A percentile compares a stretch with the other conserved stretches of the same genome.
phyloP scores from a whole-genome alignment of 2,113 vertebrate species.

The Prochilodus magdalenae region DNA sequence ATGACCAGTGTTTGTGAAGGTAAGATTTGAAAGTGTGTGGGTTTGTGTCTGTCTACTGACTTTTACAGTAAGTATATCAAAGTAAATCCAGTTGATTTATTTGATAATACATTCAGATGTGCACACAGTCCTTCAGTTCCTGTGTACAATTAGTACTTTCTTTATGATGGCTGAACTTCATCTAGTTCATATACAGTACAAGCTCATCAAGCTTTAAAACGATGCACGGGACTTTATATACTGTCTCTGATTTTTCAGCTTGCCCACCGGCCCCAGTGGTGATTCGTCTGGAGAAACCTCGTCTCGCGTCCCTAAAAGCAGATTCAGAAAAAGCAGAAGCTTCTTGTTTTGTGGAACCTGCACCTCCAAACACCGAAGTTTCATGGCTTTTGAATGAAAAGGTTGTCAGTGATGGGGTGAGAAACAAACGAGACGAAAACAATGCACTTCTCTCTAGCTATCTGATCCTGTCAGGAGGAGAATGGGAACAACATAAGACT shows the following conservation, averaged over 20 bases:
- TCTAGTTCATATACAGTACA: no score
- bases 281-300: slow-evolving; percentile 56
- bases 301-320: slow-evolving; percentile 54
- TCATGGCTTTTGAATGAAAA: slow-evolving; percentile 57
- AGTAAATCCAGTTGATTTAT: no score
- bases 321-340: not conserved
- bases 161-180: no score
- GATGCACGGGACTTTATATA: not conserved
- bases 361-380: slow-evolving; percentile 29
- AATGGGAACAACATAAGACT: slow-evolving; percentile 46
- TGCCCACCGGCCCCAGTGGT: not conserved
- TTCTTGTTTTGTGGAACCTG: slow-evolving; percentile 60
- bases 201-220: not conserved
- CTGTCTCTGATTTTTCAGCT: slow-evolving; percentile 46
- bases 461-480: not conserved
- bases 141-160: no score
- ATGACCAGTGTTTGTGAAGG: slow-evolving; percentile 68
- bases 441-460: slow-evolving; percentile 31
- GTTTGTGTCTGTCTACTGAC: no score
- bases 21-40: slow-evolving; percentile 38
- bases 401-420: no score
- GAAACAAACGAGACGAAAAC: no score
- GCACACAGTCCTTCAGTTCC: no score
- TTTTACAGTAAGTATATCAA: no score
- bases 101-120: no score